Conservation (phyloP, 2,888 invertebrate species). For the Frankliniella intonsa region DNA sequence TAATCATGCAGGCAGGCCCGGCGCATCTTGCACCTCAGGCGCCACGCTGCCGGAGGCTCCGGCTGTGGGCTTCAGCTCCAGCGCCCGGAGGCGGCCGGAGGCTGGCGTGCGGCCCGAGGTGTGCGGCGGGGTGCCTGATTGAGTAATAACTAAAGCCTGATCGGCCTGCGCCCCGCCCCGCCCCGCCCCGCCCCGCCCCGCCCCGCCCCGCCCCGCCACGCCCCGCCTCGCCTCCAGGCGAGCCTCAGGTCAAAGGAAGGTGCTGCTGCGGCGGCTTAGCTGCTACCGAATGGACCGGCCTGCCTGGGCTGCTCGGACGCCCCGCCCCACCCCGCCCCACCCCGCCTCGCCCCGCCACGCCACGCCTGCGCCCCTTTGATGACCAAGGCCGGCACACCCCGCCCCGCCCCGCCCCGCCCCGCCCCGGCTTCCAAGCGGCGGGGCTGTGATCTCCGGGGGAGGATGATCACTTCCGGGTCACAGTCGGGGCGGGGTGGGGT, state of each 20-base stretch:
- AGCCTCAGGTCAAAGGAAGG: too few relatives aligned
- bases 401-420: neutral
- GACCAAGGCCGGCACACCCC: neutral
- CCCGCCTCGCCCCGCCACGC: neutral
- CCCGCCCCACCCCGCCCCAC: neutral
- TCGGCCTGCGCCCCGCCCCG: neutral
- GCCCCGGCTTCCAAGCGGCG: neutral
- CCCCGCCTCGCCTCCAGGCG: neutral
- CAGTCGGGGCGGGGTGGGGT: neutral
- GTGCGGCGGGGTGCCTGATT: neutral
- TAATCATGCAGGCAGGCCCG: too few relatives aligned
- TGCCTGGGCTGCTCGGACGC: neutral
- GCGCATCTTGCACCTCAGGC: too few relatives aligned
- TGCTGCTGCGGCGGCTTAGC: neutral
- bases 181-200: neutral
- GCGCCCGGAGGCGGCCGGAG: neutral
- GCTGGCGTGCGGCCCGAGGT: neutral
- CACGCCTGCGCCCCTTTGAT: neutral
- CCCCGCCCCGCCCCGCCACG: neutral
- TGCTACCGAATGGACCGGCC: neutral
- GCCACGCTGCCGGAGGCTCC: too few relatives aligned
- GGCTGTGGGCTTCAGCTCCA: too few relatives aligned
- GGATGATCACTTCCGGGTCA: slow-evolving; percentile 19
- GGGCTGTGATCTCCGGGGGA: neutral
- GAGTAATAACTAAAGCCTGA: slow-evolving; percentile 26